Percentiles rank a stretch among this genome's conserved stretches.
phyloP scores from a whole-genome alignment of 2,113 vertebrate genomes.

The Rousettus leschenaultii region DNA sequence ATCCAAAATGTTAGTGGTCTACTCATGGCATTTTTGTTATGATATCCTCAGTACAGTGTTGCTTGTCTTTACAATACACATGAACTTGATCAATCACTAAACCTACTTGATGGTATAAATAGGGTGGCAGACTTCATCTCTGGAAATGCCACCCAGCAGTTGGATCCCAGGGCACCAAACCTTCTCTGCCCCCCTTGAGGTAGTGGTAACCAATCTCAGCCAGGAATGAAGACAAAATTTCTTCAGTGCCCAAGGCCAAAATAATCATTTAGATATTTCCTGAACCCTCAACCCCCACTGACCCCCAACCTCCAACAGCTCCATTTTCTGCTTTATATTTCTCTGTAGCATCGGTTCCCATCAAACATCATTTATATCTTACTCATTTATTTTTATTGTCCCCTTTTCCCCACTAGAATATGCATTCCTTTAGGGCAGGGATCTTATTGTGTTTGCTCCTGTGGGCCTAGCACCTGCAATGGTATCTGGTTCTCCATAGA shows the following conservation, averaged over 20 bases:
- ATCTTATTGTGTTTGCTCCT: background rate
- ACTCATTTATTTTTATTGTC: background rate
- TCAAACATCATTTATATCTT: background rate
- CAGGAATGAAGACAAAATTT: background rate
- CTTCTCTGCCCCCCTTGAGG: background rate
- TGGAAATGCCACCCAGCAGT: background rate
- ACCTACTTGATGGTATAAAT: background rate
- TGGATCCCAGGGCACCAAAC: background rate
- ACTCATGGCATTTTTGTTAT: background rate
- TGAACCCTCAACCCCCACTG: background rate
- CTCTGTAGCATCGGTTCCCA: background rate
- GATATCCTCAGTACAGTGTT: background rate
- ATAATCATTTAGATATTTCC: background rate
- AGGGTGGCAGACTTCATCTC: background rate
- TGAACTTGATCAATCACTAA: background rate
- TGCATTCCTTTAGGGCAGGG: background rate
- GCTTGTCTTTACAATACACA: background rate
- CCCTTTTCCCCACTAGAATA: background rate
- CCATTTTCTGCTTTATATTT: conserved; percentile 5
- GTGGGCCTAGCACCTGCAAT: background rate
- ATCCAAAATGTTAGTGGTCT: background rate
- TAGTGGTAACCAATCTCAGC: background rate
- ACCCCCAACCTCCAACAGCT: background rate
- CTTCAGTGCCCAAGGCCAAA: background rate
- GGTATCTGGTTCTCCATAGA: background rate